These are phyloP conservation scores for Seira musarum DNA, from an alignment of 2,888 invertebrate genomes.

Conservation along the genomic window DNA sequence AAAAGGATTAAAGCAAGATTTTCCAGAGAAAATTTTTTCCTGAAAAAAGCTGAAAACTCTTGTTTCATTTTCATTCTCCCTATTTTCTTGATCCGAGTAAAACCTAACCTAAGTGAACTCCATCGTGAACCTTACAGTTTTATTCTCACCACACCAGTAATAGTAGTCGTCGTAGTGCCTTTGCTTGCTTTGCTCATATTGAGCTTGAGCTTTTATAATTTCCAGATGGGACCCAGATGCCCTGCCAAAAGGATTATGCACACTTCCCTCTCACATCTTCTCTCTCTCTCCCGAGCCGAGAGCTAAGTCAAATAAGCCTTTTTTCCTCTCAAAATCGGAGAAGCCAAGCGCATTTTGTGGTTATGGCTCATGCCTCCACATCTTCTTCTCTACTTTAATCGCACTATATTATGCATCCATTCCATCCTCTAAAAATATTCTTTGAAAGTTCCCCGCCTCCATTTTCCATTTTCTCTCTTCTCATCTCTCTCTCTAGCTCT, in stretches of 20 bases:
- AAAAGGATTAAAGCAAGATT: slow-evolving; percentile 68
- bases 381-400: slow-evolving; percentile 1
- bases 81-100: neutral
- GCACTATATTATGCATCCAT: slow-evolving; percentile 43
- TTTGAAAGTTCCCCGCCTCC: no score
- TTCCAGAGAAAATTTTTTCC: slow-evolving; percentile 61
- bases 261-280: slow-evolving; percentile 40
- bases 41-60: slow-evolving; percentile 49
- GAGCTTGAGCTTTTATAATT: slow-evolving; percentile 46
- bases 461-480: slow-evolving; percentile 39
- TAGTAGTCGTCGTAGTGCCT: no score
- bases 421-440: slow-evolving; percentile 48
- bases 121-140: no score
- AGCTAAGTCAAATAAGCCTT: no score
- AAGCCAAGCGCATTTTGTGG: slow-evolving; percentile 47
- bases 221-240: slow-evolving; percentile 67
- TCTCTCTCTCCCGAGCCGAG: slow-evolving; percentile 23
- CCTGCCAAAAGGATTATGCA: slow-evolving; percentile 54
- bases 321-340: no score
- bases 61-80: neutral
- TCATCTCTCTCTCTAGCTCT: slow-evolving; percentile 38
- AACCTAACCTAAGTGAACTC: no score
- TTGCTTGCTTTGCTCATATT: no score
- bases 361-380: slow-evolving; percentile 43
- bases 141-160: no score